Base-by-base conservation (phyloP, 2,113 vertebrate genomes). In the Naja naja region DNA sequence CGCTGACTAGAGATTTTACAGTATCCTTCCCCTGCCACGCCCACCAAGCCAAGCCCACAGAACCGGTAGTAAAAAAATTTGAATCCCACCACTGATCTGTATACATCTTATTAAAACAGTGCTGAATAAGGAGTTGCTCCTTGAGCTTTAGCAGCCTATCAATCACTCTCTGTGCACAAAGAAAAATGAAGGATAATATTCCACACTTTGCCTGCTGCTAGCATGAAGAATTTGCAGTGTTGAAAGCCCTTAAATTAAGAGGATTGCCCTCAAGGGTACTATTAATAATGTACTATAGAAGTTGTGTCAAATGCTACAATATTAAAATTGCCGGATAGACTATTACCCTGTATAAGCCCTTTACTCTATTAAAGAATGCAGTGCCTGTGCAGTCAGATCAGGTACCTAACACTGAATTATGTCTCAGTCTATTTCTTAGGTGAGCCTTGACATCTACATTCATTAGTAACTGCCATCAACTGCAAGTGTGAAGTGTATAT, bases 201-300 rank as follows among this genome's bases (percentile, higher is more conserved):
- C 52, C 30, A 93, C 52, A 49, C 93, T 60, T 64, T 60, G 89
- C 92, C 92, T 90, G 94, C 88, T 8, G 8, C 55, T 94, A n/a
- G 64, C 43, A 45, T 95, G 95, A 96, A 95, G 91, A 88, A 96
- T 96, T n/a, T 60, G 64, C 0, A 1, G 86, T 49, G 53, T 54
- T 87, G 92, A 88, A 95, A 91, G 87, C 93, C 49, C 90, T 96
- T 91, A 0, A 0, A 95, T 94, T 30, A 96, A 94, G 96, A 96
- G 94, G 91, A 96, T 90, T 74, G 93, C 94, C 94, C 95, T 95
- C 94, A 87, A 96, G 96, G 92, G 96, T 94, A 74, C 43, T 94
- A 95, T 96, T 96, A 96, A 97, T 96, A 96, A 56, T 6, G 12
- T 90, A 89, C 85, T 30, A 0, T 30, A 49, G 90, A 93, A 88